Evolutionary conservation across 2,797 vertebrate species (phyloP).

Genomic region (Enteromius thamalakanensis): DNA sequence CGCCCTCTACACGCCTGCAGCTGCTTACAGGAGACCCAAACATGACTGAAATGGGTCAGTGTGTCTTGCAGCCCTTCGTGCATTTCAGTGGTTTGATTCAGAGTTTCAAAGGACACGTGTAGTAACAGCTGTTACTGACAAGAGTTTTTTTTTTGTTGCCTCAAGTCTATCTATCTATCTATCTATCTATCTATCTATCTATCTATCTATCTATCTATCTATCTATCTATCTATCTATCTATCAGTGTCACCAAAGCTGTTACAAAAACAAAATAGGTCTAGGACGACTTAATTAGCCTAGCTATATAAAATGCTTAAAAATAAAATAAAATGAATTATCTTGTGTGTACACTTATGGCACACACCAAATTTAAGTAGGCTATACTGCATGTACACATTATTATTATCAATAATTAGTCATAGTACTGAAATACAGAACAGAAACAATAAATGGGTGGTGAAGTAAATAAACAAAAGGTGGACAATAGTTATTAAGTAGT

Average conservation of each 20-base stretch:
- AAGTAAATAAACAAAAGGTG: neutral
- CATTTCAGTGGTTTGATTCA: conserved; percentile 13
- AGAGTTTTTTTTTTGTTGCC: neutral
- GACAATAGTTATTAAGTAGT: neutral
- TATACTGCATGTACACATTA: neutral
- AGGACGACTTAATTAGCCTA: neutral
- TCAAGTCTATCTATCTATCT: neutral
- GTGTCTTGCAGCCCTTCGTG: conserved; percentile 28
- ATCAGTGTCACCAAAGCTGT: neutral
- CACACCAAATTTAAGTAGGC: neutral
- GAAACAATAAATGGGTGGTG: neutral
- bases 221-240: neutral
- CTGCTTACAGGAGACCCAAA: neutral
- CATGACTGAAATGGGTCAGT: conserved; percentile 53
- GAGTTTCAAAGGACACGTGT: neutral
- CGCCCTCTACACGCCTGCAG: conserved; percentile 5
- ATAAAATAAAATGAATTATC: neutral
- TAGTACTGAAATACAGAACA: neutral
- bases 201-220: conserved; percentile 19
- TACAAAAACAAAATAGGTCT: neutral
- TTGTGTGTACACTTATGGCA: neutral
- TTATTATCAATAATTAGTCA: neutral
- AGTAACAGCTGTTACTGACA: neutral
- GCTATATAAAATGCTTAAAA: neutral
- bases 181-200: neutral